Percentiles rank a stretch among this genome's conserved stretches.
These are phyloP conservation scores for Cathartes aura DNA, from an alignment of 2,113 vertebrate genomes.

Conservation along the genomic window DNA sequence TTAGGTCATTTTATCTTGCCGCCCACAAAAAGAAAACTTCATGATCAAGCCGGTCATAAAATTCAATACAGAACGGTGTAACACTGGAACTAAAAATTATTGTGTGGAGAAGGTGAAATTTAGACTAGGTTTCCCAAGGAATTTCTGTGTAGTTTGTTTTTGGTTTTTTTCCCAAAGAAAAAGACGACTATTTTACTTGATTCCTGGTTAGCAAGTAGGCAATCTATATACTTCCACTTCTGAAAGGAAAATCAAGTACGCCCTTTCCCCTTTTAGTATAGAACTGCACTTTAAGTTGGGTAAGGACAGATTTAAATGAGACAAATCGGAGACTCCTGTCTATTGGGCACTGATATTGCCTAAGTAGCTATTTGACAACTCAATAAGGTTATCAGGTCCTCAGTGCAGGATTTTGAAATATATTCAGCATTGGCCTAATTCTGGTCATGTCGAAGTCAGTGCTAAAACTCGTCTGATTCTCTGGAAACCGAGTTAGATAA, in stretches of 20 bases:
- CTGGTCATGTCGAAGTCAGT: fast-evolving
- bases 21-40: not conserved
- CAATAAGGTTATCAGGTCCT: not conserved
- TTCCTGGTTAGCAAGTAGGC: not conserved
- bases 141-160: not conserved
- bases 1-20: not conserved
- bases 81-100: not conserved
- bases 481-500: not conserved
- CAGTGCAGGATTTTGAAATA: not conserved
- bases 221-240: not conserved
- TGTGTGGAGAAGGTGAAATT: not conserved
- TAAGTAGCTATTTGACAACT: not conserved
- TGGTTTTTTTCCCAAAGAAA: not conserved
- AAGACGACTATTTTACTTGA: not conserved
- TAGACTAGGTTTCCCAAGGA: not conserved
- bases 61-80: not conserved
- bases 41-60: not conserved
- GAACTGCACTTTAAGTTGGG: not conserved
- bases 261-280: not conserved
- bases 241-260: not conserved
- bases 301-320: not conserved
- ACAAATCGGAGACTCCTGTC: not conserved
- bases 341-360: not conserved
- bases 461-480: not conserved
- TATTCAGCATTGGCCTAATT: not conserved